Conservation (phyloP, 2,113 vertebrate genomes). For the Tangachromis dhanisi region DNA sequence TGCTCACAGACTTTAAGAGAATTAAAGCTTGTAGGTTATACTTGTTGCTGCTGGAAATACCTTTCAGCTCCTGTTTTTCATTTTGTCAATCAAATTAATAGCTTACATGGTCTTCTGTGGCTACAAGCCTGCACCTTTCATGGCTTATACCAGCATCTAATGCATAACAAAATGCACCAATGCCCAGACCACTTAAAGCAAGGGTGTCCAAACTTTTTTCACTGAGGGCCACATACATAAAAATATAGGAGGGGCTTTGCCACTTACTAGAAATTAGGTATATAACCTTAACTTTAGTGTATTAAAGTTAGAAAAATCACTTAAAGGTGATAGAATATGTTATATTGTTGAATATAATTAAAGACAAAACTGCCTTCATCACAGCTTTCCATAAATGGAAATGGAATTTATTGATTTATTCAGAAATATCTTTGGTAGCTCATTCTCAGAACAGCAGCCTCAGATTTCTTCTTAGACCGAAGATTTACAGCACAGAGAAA, state of each 20-base stretch:
- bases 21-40: not conserved
- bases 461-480: not conserved
- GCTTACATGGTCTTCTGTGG: not conserved
- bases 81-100: not conserved
- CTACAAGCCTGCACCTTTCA: not conserved
- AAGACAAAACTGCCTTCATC: not conserved
- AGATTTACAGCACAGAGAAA: not conserved
- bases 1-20: not conserved
- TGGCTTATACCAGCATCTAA: constrained; percentile 12
- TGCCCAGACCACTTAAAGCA: constrained; percentile 6
- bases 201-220: not conserved
- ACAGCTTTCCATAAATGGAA: not conserved
- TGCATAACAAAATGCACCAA: not conserved
- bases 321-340: fast-evolving
- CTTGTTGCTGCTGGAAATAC: not conserved
- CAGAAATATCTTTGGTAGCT: fast-evolving
- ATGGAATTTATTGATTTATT: fast-evolving
- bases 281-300: not conserved
- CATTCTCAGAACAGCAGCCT: not conserved
- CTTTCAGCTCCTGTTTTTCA: not conserved
- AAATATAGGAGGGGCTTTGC: fast-evolving
- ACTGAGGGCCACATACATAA: not conserved
- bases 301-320: not conserved
- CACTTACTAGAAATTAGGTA: not conserved
- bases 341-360: not conserved